These are phyloP conservation scores for Rhipidura dahli DNA, from an alignment of 2,113 vertebrate genomes.

Conservation along the genomic window DNA sequence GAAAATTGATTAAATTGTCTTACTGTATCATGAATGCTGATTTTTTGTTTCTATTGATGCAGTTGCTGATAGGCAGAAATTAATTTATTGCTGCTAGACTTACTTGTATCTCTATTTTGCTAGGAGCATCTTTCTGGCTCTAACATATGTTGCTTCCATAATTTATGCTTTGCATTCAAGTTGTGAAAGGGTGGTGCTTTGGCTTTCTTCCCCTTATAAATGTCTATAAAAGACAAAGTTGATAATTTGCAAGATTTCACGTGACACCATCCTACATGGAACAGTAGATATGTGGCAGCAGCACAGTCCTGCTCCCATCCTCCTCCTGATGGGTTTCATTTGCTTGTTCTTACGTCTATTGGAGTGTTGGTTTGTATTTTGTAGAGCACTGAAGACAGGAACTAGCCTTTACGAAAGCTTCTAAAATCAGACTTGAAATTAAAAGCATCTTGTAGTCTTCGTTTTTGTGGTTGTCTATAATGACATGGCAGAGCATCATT, in stretches of 20 bases:
- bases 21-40: not conserved
- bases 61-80: not conserved
- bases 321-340: not conserved
- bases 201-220: not conserved
- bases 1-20: not conserved
- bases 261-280: fast-evolving
- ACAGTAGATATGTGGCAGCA: not conserved
- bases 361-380: not conserved
- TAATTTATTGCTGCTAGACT: not conserved
- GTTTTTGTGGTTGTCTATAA: not conserved
- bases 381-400: not conserved
- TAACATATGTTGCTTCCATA: not conserved
- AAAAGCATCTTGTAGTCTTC: not conserved
- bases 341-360: not conserved
- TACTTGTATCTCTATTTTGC: not conserved
- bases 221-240: not conserved
- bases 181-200: not conserved
- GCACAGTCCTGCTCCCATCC: not conserved
- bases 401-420: not conserved
- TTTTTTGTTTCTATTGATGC: not conserved
- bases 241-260: not conserved
- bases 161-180: not conserved
- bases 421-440: conserved; percentile 27
- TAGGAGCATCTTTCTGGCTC: not conserved
- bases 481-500: not conserved